phyloP scores from a whole-genome alignment of 1,140 invertebrate genomes.

The Pseudachorutes palmiensis region DNA sequence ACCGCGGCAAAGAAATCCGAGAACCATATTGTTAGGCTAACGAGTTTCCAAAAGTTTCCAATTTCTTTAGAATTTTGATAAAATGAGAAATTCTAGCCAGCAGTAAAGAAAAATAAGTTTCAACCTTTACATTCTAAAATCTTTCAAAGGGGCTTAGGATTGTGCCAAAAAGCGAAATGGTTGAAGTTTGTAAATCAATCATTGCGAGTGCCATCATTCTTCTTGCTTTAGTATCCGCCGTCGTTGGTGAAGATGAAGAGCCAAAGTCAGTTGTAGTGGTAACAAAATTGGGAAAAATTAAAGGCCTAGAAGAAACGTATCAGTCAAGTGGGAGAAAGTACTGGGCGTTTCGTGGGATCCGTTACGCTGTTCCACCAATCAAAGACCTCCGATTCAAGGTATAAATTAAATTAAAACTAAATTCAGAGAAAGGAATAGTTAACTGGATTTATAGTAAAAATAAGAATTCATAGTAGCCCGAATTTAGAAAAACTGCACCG shows the following conservation, averaged over 20 bases:
- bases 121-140: background rate
- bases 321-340: constrained; percentile 44
- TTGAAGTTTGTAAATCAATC: background rate
- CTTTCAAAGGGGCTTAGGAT: background rate
- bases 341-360: constrained; percentile 59
- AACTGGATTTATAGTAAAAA: no score
- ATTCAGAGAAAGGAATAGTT: no score
- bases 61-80: background rate
- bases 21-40: no score
- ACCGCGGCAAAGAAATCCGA: no score
- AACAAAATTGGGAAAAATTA: constrained; percentile 48
- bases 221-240: background rate
- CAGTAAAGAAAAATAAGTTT: background rate
- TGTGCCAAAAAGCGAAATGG: background rate
- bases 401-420: no score
- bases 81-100: background rate
- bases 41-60: background rate
- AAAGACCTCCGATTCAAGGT: constrained; percentile 57
- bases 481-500: no score
- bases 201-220: background rate
- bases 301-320: constrained; percentile 44
- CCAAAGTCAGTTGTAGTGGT: constrained; percentile 23
- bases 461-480: no score
- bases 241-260: background rate
- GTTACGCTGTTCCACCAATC: constrained; percentile 62